Percentiles rank a stretch among this genome's conserved stretches.
phyloP scores from a whole-genome alignment of 2,797 vertebrate species.

The Onychomys torridus region DNA sequence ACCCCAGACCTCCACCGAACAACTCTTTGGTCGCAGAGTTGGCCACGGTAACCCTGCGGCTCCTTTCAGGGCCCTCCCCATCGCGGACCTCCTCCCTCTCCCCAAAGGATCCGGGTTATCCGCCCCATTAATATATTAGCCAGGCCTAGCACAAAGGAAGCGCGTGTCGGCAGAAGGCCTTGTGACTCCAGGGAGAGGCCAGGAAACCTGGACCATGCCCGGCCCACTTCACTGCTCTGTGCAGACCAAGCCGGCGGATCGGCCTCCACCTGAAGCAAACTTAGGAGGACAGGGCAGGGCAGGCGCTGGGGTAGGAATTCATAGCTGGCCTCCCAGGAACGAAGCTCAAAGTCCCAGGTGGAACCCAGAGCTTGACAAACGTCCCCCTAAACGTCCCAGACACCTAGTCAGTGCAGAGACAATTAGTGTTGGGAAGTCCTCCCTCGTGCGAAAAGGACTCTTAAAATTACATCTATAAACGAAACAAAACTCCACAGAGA shows the following conservation, averaged over 20 bases:
- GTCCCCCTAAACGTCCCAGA: neutral
- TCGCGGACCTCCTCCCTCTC: slow-evolving; percentile 25
- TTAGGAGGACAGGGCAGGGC: neutral
- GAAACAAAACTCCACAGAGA: slow-evolving; percentile 28
- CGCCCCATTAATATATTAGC: slow-evolving; percentile 75
- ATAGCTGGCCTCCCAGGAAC: neutral
- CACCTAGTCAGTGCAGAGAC: neutral
- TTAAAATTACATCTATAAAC: slow-evolving; percentile 46
- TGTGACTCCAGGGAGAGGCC: slow-evolving; percentile 61
- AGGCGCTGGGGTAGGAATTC: neutral
- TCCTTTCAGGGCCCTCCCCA: slow-evolving; percentile 57
- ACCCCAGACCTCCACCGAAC: slow-evolving; percentile 51
- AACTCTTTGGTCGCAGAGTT: slow-evolving; percentile 82
- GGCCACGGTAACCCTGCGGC: slow-evolving; percentile 67
- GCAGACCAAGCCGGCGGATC: slow-evolving; percentile 1
- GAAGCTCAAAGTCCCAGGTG: neutral
- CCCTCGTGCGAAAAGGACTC: neutral
- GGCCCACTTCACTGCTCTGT: slow-evolving; percentile 37
- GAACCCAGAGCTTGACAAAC: neutral
- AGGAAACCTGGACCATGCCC: slow-evolving; percentile 60
- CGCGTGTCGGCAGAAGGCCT: slow-evolving; percentile 73
- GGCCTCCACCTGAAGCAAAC: slow-evolving; percentile 30
- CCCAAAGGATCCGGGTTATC: slow-evolving; percentile 75
- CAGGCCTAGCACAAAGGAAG: slow-evolving; percentile 82
- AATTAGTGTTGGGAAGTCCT: neutral